phyloP scores from a whole-genome alignment of 2,797 vertebrate genomes.

The Bovichtus diacanthus region DNA sequence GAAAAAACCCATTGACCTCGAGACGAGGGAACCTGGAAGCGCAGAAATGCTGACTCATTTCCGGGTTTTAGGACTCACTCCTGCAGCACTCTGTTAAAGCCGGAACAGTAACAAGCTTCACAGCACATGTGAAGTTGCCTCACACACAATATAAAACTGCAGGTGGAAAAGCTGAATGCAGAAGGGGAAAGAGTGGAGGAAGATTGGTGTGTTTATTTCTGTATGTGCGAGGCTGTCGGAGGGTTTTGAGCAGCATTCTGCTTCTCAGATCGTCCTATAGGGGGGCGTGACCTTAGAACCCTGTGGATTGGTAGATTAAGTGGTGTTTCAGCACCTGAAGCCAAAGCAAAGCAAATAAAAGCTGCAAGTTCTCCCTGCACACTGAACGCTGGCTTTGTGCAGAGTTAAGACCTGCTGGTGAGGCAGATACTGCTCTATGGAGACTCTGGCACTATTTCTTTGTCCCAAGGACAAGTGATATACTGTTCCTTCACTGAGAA shows the following conservation, averaged over 20 bases:
- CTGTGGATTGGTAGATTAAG: constrained; percentile 73
- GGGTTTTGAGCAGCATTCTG: constrained; percentile 37
- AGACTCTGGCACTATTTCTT: constrained; percentile 29
- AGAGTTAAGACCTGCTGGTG: constrained; percentile 39
- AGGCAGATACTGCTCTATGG: constrained; percentile 30
- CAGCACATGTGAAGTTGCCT: not conserved
- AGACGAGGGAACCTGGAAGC: no score
- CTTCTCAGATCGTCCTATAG: constrained; percentile 38
- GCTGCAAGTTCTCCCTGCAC: constrained; percentile 40
- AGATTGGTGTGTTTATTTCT: constrained; percentile 8
- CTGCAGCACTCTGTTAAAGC: not conserved
- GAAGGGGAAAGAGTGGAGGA: constrained; percentile 15
- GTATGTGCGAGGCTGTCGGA: constrained; percentile 8
- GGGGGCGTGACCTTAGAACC: constrained; percentile 60
- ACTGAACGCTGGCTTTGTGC: constrained; percentile 64
- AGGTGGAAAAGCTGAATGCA: constrained; percentile 18
- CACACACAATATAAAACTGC: constrained; percentile 21
- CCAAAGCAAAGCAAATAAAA: constrained; percentile 74
- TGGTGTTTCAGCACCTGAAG: constrained; percentile 74
- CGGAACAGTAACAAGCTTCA: not conserved
- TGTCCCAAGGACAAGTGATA: constrained; percentile 40
- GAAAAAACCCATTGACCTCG: no score
- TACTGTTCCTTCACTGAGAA: constrained; percentile 26
- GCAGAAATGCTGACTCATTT: no score
- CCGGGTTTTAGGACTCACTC: no score